A percentile compares a stretch with the other conserved stretches of the same genome.
These are phyloP conservation scores for Charina bottae DNA, from an alignment of 2,113 vertebrate genomes.

Conservation along the genomic window DNA sequence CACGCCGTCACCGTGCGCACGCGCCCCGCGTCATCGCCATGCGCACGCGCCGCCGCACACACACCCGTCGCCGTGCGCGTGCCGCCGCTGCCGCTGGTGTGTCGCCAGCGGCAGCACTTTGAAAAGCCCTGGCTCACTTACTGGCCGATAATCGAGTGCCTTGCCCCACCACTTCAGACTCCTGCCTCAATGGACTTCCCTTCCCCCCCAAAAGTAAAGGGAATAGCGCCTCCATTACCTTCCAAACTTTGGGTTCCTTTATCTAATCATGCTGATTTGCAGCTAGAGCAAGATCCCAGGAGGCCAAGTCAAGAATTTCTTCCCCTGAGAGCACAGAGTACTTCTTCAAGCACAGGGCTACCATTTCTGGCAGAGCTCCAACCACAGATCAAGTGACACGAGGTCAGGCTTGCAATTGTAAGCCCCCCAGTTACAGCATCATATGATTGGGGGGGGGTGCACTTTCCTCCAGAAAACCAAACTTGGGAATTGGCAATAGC, in stretches of 20 bases:
- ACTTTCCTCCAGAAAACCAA: background rate
- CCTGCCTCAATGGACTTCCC: background rate
- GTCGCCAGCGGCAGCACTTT: too few relatives aligned
- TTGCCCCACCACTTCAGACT: background rate
- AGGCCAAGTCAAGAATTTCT: background rate
- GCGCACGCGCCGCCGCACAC: too few relatives aligned
- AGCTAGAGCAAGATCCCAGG: background rate
- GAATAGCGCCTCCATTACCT: background rate
- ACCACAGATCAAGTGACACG: background rate
- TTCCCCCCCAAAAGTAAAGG: background rate
- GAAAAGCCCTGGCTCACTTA: too few relatives aligned
- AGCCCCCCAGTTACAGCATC: background rate
- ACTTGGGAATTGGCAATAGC: background rate
- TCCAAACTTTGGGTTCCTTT: background rate
- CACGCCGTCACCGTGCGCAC: too few relatives aligned
- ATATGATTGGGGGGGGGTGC: background rate
- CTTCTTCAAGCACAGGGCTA: background rate
- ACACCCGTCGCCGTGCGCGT: too few relatives aligned
- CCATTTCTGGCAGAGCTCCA: background rate
- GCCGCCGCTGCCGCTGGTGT: too few relatives aligned
- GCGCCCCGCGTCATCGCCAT: too few relatives aligned
- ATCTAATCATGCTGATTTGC: background rate
- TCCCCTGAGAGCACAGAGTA: background rate
- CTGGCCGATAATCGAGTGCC: background rate
- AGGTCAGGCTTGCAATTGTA: background rate